Conservation (phyloP, 2,888 invertebrate genomes). For the Invenusta paracnida region DNA sequence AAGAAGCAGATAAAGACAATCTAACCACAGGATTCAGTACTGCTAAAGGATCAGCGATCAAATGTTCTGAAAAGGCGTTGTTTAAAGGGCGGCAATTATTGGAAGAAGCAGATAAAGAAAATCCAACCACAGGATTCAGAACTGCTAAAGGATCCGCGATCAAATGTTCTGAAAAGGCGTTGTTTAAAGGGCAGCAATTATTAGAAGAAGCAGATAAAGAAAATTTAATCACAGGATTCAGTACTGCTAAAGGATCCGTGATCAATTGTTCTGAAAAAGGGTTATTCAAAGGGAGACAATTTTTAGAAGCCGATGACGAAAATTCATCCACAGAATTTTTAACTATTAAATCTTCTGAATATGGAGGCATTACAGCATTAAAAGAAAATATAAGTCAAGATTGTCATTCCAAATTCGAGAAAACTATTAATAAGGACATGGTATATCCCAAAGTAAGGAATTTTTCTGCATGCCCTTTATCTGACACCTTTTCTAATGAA, state of each 20-base stretch:
- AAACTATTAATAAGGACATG: too few relatives aligned
- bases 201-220: neutral
- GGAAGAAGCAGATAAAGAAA: neutral
- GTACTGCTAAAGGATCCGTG: neutral
- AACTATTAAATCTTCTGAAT: too few relatives aligned
- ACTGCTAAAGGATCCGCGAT: neutral
- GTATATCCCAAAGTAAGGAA: too few relatives aligned
- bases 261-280: conserved; percentile 7
- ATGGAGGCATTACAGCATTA: too few relatives aligned
- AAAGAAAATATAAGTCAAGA: too few relatives aligned
- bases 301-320: too few relatives aligned
- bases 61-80: neutral
- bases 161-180: conserved; percentile 16
- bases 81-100: neutral
- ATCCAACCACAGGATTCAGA: neutral
- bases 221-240: neutral
- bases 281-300: neutral
- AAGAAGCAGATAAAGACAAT: too few relatives aligned
- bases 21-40: conserved; percentile 2
- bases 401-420: too few relatives aligned
- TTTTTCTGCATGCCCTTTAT: too few relatives aligned
- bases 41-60: neutral
- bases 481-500: too few relatives aligned
- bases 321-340: too few relatives aligned
- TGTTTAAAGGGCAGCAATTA: neutral